Evolutionary conservation across 2,113 vertebrate genomes (phyloP).

Genomic region (Recurvirostra avosetta): DNA sequence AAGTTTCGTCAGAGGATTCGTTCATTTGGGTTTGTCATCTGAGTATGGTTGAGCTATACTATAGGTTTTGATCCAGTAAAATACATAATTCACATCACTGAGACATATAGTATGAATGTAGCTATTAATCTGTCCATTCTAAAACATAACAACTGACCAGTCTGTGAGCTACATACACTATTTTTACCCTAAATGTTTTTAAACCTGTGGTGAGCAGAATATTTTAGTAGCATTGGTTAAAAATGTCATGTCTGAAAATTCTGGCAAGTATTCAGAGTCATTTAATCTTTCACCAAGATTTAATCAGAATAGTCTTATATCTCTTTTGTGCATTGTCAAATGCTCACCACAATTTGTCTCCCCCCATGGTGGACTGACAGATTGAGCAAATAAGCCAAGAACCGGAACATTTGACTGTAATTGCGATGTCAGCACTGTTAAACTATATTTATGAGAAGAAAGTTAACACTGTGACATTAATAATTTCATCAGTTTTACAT

Average conservation of each 20-base stretch:
- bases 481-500: conserved; percentile 74
- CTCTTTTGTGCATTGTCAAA: conserved; percentile 75
- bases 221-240: conserved; percentile 53
- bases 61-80: background rate
- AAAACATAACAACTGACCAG: background rate
- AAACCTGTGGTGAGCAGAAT: conserved; percentile 3
- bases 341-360: conserved; percentile 70
- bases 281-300: conserved; percentile 76
- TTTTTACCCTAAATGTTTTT: conserved; percentile 6
- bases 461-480: conserved; percentile 76
- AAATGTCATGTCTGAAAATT: conserved; percentile 58
- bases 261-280: conserved; percentile 64
- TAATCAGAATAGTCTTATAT: conserved; percentile 75
- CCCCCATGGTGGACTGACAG: conserved; percentile 66
- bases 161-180: background rate
- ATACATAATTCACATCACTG: background rate
- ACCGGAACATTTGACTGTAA: conserved; percentile 66
- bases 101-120: background rate
- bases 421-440: conserved; percentile 76
- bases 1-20: background rate
- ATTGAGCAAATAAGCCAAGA: conserved; percentile 71
- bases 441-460: conserved; percentile 77
- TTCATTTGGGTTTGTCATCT: background rate
- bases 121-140: background rate
- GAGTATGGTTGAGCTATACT: background rate